phyloP scores from a whole-genome alignment of 2,113 vertebrate species.

The Zapus hudsonius region DNA sequence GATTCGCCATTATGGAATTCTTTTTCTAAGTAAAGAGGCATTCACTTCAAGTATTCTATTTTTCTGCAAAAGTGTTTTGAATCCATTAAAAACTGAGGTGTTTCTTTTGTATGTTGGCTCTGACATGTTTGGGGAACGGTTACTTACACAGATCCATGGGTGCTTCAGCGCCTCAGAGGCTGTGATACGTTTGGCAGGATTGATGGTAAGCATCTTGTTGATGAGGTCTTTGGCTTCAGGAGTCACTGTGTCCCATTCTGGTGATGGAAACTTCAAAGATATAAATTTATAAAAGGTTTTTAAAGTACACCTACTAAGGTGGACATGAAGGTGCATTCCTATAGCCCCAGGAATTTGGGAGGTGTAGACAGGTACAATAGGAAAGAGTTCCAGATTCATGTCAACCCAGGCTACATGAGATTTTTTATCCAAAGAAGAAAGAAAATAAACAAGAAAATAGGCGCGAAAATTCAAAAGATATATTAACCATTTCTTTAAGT shows the following conservation, averaged over 20 bases:
- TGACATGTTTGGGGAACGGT: background rate
- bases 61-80: background rate
- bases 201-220: conserved; percentile 99
- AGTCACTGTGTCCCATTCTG: conserved; percentile 98
- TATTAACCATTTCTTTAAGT: background rate
- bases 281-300: conserved; percentile 41
- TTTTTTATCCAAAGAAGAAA: background rate
- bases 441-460: background rate
- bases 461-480: background rate
- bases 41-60: background rate
- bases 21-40: background rate
- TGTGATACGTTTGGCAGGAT: conserved; percentile 95
- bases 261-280: conserved; percentile 93
- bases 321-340: background rate
- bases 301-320: background rate
- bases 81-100: background rate
- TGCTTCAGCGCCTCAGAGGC: conserved; percentile 96
- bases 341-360: background rate
- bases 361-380: background rate
- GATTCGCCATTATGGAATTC: background rate
- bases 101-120: background rate
- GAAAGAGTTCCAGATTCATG: background rate
- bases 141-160: conserved; percentile 97
- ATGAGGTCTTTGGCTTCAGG: conserved; percentile 99
- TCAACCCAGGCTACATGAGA: too few relatives aligned